A percentile compares a stretch with the other conserved stretches of the same genome.
These are phyloP conservation scores for Zeuzera pyrina DNA, from an alignment of 2,888 invertebrate species.

Conservation along the genomic window DNA sequence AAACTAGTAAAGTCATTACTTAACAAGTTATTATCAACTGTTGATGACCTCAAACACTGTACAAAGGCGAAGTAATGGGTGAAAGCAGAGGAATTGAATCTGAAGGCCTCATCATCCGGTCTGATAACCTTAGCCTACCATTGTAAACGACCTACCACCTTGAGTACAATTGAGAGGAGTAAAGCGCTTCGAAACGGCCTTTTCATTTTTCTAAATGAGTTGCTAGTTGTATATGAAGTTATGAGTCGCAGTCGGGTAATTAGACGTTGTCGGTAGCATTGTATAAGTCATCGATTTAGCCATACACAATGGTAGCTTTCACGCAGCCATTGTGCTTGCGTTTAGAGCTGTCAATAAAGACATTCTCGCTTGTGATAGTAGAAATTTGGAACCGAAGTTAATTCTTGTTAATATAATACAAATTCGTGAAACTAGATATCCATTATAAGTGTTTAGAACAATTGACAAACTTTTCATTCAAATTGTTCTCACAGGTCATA, in stretches of 20 bases:
- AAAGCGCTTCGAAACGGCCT: constrained; percentile 46
- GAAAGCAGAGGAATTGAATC: constrained; percentile 56
- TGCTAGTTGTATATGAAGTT: constrained; percentile 45
- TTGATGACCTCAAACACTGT: constrained; percentile 34
- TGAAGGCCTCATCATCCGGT: constrained; percentile 63
- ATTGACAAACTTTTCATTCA: no score
- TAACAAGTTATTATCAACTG: constrained; percentile 25
- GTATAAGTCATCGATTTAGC: constrained; percentile 42
- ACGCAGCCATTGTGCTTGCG: constrained; percentile 36
- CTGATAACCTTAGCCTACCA: constrained; percentile 59
- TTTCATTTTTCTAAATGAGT: constrained; percentile 68
- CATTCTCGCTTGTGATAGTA: no score
- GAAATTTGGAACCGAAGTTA: no score
- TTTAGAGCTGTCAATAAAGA: constrained; percentile 60
- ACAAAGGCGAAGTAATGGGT: constrained; percentile 55
- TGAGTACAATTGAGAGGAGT: constrained; percentile 49
- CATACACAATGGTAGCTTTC: constrained; percentile 50
- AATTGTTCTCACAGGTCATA: no score
- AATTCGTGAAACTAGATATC: no score
- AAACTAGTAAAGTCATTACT: constrained; percentile 25
- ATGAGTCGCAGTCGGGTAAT: constrained; percentile 42
- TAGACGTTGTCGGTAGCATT: constrained; percentile 52
- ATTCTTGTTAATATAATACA: no score
- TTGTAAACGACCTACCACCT: constrained; percentile 46
- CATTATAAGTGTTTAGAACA: no score